Conservation (phyloP, 92 coral and sea anemone species). For the Porites rus region DNA sequence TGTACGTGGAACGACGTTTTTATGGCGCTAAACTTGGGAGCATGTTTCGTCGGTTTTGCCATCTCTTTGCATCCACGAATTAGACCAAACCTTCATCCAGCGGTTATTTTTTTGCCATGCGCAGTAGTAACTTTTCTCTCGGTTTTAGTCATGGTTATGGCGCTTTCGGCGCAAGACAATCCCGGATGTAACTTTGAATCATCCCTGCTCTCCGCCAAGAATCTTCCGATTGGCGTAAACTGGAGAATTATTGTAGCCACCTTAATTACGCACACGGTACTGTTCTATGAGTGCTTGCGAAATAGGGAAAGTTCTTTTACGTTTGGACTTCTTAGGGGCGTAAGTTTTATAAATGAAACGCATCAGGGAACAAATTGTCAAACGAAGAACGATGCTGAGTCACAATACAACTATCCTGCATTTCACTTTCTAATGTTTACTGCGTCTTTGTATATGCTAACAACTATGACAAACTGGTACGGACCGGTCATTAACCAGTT, state of each 20-base stretch:
- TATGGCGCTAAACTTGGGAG: constrained; percentile 37
- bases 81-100: constrained; percentile 48
- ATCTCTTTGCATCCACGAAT: constrained; percentile 50
- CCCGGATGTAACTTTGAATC: constrained; percentile 42
- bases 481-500: constrained; percentile 39
- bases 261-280: constrained; percentile 2
- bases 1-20: constrained; percentile 59
- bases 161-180: constrained; percentile 40
- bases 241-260: constrained; percentile 22
- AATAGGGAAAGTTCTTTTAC: constrained; percentile 6
- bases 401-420: constrained; percentile 32
- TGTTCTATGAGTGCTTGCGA: constrained; percentile 37
- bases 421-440: constrained; percentile 48
- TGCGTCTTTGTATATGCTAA: constrained; percentile 54
- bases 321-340: constrained; percentile 15
- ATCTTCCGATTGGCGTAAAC: constrained; percentile 35
- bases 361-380: background rate
- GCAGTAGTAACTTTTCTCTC: constrained; percentile 35
- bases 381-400: background rate
- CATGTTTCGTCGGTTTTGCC: constrained; percentile 43
- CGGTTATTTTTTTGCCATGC: constrained; percentile 52
- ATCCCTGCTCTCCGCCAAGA: constrained; percentile 24
- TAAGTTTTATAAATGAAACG: background rate
- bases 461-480: constrained; percentile 61
- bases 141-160: constrained; percentile 27